Conservation (phyloP, 2,888 invertebrate species). For the Alitta virens region DNA sequence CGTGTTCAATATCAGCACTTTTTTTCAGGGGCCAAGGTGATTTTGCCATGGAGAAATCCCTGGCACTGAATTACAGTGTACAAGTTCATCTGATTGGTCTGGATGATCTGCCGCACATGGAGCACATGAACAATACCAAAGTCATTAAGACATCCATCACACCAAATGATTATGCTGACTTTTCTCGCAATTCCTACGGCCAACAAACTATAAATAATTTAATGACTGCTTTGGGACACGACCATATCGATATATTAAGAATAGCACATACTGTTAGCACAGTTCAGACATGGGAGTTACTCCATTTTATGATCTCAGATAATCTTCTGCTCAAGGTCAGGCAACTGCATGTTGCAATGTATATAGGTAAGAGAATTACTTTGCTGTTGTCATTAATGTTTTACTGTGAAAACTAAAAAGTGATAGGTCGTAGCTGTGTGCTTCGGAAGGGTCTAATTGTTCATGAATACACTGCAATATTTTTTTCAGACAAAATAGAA, state of each 20-base stretch:
- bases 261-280: slow-evolving; percentile 31
- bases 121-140: slow-evolving; percentile 33
- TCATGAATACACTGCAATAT: too few relatives aligned
- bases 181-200: slow-evolving; percentile 45
- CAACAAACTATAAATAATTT: slow-evolving; percentile 48
- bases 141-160: slow-evolving; percentile 37
- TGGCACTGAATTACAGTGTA: slow-evolving; percentile 41
- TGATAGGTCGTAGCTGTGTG: too few relatives aligned
- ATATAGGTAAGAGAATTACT: slow-evolving; percentile 38
- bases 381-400: too few relatives aligned
- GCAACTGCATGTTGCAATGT: slow-evolving; percentile 43
- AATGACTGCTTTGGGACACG: slow-evolving; percentile 34
- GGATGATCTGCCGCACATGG: slow-evolving; percentile 16
- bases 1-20: too few relatives aligned
- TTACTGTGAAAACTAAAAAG: too few relatives aligned
- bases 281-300: slow-evolving; percentile 39
- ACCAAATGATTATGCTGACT: slow-evolving; percentile 50
- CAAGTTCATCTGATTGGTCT: slow-evolving; percentile 37
- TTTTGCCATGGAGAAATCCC: slow-evolving; percentile 37
- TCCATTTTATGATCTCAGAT: slow-evolving; percentile 47
- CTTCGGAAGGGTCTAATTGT: too few relatives aligned
- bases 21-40: slow-evolving; percentile 37
- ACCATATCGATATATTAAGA: slow-evolving; percentile 40
- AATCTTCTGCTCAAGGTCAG: slow-evolving; percentile 35
- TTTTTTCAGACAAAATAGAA: slow-evolving; percentile 30